Percentiles rank a stretch among this genome's conserved stretches.
phyloP scores from a whole-genome alignment of 30 jellyfish, hydroid and myxozoan genomes.

The Aurelia aurita region DNA sequence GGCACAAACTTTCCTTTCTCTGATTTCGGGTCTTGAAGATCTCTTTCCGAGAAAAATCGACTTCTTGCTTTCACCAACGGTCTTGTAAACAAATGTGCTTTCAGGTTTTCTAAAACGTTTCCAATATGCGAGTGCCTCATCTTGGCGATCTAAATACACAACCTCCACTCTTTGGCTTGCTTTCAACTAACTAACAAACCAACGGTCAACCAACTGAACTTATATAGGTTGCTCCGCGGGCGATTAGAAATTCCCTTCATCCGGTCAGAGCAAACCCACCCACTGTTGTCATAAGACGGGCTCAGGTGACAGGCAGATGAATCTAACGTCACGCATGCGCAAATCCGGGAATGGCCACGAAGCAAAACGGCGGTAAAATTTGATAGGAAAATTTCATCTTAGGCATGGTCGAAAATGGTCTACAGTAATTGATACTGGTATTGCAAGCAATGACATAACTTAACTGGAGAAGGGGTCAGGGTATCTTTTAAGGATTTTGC shows the following conservation, averaged over 20 bases:
- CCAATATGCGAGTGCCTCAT: constrained; percentile 27
- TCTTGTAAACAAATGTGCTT: constrained; percentile 18
- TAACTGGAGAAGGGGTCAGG: too few species aligned
- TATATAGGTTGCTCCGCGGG: not conserved
- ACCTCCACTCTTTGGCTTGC: not conserved
- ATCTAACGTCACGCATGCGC: constrained; percentile 32
- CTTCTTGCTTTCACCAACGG: constrained; percentile 44
- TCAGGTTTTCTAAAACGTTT: constrained; percentile 44
- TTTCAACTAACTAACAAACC: not conserved
- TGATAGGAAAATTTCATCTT: too few species aligned
- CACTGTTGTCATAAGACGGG: constrained; percentile 43
- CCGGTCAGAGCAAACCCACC: not conserved
- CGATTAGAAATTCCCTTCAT: constrained; percentile 19
- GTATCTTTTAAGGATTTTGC: too few species aligned
- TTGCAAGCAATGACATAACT: too few species aligned
- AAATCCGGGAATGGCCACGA: not conserved
- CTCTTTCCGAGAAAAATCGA: constrained; percentile 50
- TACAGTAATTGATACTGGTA: too few species aligned
- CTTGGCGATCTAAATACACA: not conserved
- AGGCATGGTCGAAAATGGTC: too few species aligned
- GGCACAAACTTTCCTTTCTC: constrained; percentile 6
- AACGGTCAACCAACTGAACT: not conserved
- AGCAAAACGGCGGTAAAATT: not conserved
- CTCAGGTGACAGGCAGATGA: constrained; percentile 70
- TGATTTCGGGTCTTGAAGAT: constrained; percentile 19